These are phyloP conservation scores for Schrankia costaestrigalis DNA, from an alignment of 2,888 invertebrate genomes.

Conservation along the genomic window DNA sequence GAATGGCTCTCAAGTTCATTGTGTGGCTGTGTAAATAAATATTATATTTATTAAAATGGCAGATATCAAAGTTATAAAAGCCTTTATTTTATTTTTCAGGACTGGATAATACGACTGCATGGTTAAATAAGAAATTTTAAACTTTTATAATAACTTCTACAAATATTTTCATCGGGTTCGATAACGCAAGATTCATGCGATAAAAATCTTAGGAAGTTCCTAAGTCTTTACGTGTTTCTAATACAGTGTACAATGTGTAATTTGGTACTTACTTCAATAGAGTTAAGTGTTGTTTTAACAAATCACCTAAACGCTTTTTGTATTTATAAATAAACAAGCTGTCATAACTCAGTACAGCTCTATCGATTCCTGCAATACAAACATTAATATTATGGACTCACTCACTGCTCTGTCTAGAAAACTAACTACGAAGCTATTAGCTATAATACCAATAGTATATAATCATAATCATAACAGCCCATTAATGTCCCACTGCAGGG, in stretches of 20 bases:
- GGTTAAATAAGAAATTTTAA: too few relatives aligned
- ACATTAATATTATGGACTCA: neutral
- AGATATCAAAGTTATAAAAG: neutral
- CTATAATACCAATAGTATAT: neutral
- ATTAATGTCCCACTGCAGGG: too few relatives aligned
- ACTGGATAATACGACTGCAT: neutral
- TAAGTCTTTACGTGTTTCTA: neutral
- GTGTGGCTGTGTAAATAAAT: constrained; percentile 55
- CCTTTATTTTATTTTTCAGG: neutral
- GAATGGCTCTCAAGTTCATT: constrained; percentile 43
- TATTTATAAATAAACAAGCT: constrained; percentile 43
- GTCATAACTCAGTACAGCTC: constrained; percentile 28
- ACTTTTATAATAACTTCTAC: too few relatives aligned
- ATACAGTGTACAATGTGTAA: neutral
- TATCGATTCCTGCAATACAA: constrained; percentile 17
- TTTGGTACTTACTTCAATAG: constrained; percentile 50
- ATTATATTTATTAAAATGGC: neutral
- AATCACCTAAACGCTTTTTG: constrained; percentile 43
- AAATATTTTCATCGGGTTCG: too few relatives aligned
- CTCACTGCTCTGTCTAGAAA: neutral
- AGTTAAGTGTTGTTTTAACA: constrained; percentile 55
- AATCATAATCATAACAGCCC: too few relatives aligned
- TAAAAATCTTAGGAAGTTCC: too few relatives aligned
- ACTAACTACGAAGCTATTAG: neutral
- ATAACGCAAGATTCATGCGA: too few relatives aligned